Percentiles rank a stretch among this genome's conserved stretches.
Evolutionary conservation across 2,888 invertebrate genomes (phyloP).

Genomic region (Synanthedon vespiformis): DNA sequence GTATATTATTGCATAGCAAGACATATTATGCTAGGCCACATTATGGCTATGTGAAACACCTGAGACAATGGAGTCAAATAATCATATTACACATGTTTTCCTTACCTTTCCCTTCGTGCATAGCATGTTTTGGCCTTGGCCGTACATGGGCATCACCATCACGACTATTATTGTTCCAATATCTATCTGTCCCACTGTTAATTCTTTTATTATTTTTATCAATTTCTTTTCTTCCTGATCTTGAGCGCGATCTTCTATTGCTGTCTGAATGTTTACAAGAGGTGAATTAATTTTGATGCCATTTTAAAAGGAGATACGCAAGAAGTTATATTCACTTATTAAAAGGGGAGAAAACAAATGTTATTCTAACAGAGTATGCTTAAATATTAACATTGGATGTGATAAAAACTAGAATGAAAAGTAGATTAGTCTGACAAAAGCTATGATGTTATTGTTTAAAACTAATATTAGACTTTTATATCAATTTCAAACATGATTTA

Average conservation of each 20-base stretch:
- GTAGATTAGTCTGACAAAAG: too few relatives aligned
- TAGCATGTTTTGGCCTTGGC: conserved; percentile 43
- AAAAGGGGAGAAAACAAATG: too few relatives aligned
- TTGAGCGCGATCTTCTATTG: conserved; percentile 54
- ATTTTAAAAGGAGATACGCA: too few relatives aligned
- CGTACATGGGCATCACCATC: conserved; percentile 50
- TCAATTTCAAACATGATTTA: too few relatives aligned
- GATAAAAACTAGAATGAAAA: too few relatives aligned
- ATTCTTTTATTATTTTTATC: conserved; percentile 52
- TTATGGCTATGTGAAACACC: background rate
- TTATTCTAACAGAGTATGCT: too few relatives aligned
- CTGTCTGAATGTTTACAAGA: conserved; percentile 28
- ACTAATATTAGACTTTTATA: too few relatives aligned
- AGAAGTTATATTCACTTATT: too few relatives aligned
- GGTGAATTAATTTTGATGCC: background rate
- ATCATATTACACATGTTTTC: background rate
- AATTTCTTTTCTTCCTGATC: conserved; percentile 48
- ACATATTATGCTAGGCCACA: too few relatives aligned
- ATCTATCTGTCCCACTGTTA: conserved; percentile 46
- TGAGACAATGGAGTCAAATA: background rate
- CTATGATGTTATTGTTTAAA: too few relatives aligned
- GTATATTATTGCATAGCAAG: too few relatives aligned
- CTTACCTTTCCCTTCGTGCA: conserved; percentile 49
- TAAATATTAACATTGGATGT: too few relatives aligned
- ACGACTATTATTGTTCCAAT: conserved; percentile 45